Base-by-base conservation (phyloP, 2,888 invertebrate species). In the Xanthia togata region DNA sequence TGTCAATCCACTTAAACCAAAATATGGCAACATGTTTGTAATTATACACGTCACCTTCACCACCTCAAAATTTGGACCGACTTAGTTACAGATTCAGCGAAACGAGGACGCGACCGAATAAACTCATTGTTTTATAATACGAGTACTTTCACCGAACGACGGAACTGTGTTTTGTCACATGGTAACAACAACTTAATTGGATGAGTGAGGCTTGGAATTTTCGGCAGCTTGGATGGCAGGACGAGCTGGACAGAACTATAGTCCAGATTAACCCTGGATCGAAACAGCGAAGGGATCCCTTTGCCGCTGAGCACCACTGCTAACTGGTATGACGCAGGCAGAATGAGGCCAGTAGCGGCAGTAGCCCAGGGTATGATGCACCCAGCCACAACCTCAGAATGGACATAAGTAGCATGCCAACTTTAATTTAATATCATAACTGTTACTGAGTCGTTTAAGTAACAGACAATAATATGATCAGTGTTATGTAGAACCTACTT, bases 51-150 rank as follows among this genome's bases (percentile, higher is more conserved):
- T 82, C 73, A 73, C 60, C 70, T 68, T 81, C 68, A 68, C 41
- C 35, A 41, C 38, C 35, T 71, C 60, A 77, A 76, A 73, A 68
- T 69, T 63, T 75, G 14, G 60, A 55, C 20, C 35, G 53, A 76
- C 63, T 76, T 82, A 72, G 83, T 75, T 60, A 78, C 47, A 72
- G 75, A 85, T 81, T 79, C 77, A 73, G 57, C 47, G 17, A 79
- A 81, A 83, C 59, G 77, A 69, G 88, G 81, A 76, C 86, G 79
- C 74, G 79, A 81, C 81, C 88, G 78, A 78, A 75, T 81, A 73
- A 88, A 83, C 81, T 79, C 79, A 87, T 86, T 86, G 78, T 83
- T 78, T 70, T 84, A 82, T 69, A 72, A 70, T 83, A n/a, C n/a
- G n/a, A n/a, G n/a, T n/a, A 79, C 88, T 88, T 86, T 86, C 83